Percentiles rank a stretch among this genome's conserved stretches.
Conservation (phyloP, 2,888 invertebrate genomes). For the Dicyrtoma fusca region DNA sequence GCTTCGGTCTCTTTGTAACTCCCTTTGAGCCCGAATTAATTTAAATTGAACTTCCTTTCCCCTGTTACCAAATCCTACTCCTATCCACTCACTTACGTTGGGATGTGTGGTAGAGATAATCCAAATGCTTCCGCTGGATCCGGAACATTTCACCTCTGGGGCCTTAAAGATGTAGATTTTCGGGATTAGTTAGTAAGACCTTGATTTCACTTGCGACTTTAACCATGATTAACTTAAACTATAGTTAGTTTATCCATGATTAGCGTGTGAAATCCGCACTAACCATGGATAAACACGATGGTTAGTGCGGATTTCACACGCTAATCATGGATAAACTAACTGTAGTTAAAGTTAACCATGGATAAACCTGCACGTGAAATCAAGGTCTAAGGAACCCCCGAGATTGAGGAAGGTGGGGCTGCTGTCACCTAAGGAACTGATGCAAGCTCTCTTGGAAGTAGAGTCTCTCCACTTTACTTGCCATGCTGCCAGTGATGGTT, state of each 20-base stretch:
- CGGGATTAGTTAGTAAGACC: too few species aligned
- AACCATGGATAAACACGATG: too few species aligned
- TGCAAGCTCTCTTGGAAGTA: constrained; percentile 72
- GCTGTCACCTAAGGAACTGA: constrained; percentile 52
- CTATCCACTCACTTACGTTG: constrained; percentile 62
- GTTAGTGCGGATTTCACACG: too few species aligned
- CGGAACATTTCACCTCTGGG: constrained; percentile 48
- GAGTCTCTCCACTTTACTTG: constrained; percentile 81
- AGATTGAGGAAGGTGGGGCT: constrained; percentile 50
- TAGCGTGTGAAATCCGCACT: too few species aligned
- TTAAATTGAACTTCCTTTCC: constrained; percentile 78
- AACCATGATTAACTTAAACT: too few species aligned
- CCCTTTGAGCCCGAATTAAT: constrained; percentile 86
- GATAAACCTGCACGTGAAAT: too few species aligned
- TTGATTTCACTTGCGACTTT: too few species aligned
- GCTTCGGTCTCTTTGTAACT: constrained; percentile 86
- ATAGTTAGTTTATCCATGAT: too few species aligned
- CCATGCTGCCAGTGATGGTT: constrained; percentile 76
- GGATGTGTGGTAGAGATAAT: constrained; percentile 48
- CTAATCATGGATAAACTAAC: too few species aligned
- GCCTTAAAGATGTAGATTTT: constrained; percentile 55
- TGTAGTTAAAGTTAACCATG: too few species aligned
- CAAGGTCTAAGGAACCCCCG: constrained; percentile 51
- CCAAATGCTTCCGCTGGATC: constrained; percentile 30
- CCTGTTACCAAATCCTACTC: constrained; percentile 67